Evolutionary conservation across 2,113 vertebrate genomes (phyloP), one percentile per base, ranked within the genome.

Genomic region (Sigmodon hispidus): DNA sequence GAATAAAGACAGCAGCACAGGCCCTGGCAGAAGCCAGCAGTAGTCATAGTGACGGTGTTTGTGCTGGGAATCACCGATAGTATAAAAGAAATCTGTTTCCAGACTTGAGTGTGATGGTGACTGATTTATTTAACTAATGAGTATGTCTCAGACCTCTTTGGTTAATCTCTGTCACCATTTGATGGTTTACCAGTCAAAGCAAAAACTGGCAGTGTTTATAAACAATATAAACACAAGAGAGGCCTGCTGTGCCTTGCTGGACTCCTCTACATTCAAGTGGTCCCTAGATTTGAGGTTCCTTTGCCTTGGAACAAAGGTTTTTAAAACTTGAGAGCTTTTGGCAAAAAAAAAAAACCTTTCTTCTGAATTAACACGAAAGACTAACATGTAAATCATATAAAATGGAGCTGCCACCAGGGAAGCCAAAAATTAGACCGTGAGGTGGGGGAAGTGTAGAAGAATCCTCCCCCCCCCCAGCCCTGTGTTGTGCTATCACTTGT

Each of bases 301-400:
- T 91, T 85, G 80, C 55, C 75, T 59, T 65, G 43, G 81, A 29
- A 85, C 61, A 85, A 43, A 65, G 16, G 10, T 85, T 65, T 65
- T 48, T n/a, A 69, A 52, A 69, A 87, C 45, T 69, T 48, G 24
- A 31, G n/a, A 61, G n/a, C 3, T 26, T 65, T 85, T 87, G 63
- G 15, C 31, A 70, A n/a, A 45, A 86, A 90, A 70, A n/a, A 45
- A 86, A 90, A 76, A 52, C 29, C 2, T 26, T 94, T 86, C 59
- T 86, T 93, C 50, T 55, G 89, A 72, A 92, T 34, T 83, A 96
- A 87, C 65, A 15, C 43, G 90, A 50, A 94, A 81, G 5, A 63
- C 83, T 55, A 75, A 79, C 19, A 70, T 48, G 72, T 52, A 95
- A 92, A 76, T 73, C 67, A 81, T 91, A 80, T 48, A 70, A 90